Evolutionary conservation across 2,113 vertebrate species (phyloP).

Genomic region (Suncus etruscus): DNA sequence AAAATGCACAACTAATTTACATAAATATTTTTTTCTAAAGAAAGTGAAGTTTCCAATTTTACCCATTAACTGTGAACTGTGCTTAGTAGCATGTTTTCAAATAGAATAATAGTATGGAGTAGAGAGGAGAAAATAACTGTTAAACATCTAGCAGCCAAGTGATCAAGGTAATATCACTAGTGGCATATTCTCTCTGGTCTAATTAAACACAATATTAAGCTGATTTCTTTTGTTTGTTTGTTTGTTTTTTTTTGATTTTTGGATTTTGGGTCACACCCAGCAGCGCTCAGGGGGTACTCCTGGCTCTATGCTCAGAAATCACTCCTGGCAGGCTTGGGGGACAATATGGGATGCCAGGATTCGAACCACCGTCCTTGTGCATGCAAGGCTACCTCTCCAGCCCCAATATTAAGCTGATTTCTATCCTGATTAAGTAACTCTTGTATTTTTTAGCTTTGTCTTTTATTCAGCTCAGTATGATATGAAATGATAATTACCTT

Average conservation of each 20-base stretch:
- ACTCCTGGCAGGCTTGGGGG: too few relatives aligned
- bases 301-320: too few relatives aligned
- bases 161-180: background rate
- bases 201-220: background rate
- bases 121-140: background rate
- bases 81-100: background rate
- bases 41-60: background rate
- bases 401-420: background rate
- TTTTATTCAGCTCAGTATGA: background rate
- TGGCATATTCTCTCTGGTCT: background rate
- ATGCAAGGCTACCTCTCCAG: too few relatives aligned
- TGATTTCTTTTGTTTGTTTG: background rate
- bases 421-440: conserved; percentile 11
- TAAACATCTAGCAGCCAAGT: background rate
- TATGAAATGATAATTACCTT: background rate
- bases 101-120: background rate
- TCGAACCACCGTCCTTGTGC: too few relatives aligned
- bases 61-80: background rate
- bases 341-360: too few relatives aligned
- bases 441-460: background rate
- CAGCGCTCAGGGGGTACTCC: too few relatives aligned
- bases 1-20: background rate
- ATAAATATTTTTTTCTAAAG: background rate
- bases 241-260: too few relatives aligned
- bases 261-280: too few relatives aligned